Conservation (phyloP, 23 tunicate genomes). For the Phallusia fumigata region DNA sequence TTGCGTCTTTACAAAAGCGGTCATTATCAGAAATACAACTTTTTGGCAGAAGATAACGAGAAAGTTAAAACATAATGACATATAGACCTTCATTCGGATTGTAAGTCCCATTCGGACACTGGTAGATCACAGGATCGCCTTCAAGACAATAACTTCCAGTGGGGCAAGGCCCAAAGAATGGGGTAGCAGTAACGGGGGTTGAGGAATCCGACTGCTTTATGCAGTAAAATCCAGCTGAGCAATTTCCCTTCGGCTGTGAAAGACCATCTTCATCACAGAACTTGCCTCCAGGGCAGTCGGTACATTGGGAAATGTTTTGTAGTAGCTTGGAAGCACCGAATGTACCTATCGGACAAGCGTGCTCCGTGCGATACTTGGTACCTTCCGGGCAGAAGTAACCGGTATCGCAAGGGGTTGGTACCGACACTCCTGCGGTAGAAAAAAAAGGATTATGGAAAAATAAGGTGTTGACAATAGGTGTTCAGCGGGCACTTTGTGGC, state of each 20-base stretch:
- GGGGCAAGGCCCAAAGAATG: slow-evolving; percentile 65
- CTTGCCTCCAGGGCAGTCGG: slow-evolving; percentile 62
- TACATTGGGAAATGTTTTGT: slow-evolving; percentile 28
- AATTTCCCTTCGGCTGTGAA: slow-evolving; percentile 37
- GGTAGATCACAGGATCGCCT: slow-evolving; percentile 31
- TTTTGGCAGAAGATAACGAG: too few relatives aligned
- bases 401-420: slow-evolving; percentile 48
- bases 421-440: slow-evolving; percentile 32
- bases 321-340: slow-evolving; percentile 32
- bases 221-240: slow-evolving; percentile 75
- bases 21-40: too few relatives aligned
- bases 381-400: slow-evolving; percentile 84
- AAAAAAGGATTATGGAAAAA: too few relatives aligned
- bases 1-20: too few relatives aligned
- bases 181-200: slow-evolving; percentile 51
- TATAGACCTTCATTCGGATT: slow-evolving; percentile 61
- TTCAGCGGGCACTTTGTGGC: too few relatives aligned
- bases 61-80: neutral
- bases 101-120: slow-evolving; percentile 68
- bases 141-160: slow-evolving; percentile 60
- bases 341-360: slow-evolving; percentile 77
- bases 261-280: slow-evolving; percentile 71
- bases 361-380: slow-evolving; percentile 41
- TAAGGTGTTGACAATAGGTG: too few relatives aligned
- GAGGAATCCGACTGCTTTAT: slow-evolving; percentile 17